Base-by-base conservation (phyloP, 2,113 vertebrate genomes). In the Desmodus rotundus region DNA sequence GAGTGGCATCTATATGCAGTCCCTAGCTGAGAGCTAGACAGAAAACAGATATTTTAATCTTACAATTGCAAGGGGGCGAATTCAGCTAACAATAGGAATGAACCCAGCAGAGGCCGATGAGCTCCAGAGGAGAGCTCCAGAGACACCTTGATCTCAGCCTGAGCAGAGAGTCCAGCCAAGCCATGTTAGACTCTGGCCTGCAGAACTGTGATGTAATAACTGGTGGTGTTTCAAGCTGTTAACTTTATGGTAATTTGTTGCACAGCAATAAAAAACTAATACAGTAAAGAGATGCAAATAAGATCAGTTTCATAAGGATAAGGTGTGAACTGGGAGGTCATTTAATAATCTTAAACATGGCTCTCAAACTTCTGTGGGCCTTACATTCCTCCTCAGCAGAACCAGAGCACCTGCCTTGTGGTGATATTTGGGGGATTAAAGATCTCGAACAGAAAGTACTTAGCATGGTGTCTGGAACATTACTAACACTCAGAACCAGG, bases 111-210 rank as follows among this genome's bases (percentile, higher is more conserved):
- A 63, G 14, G 43, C 38, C 50, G 4, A 67, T 4, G 31, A 16
- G 14, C 56, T 70, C 33, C 3, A 8, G 85, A 54, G 19, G 50
- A 41, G 17, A 73, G 31, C 0, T 12, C 0, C 0, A 13, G 4
- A 0, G 1, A 33, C 38, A 50, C 12, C n/a, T 41, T 17, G 7
- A 72, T 33, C 31, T 50, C 24, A 85, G 54, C 63, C 26, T 19
- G 56, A 90, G 45, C 31, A 36, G 28, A 41, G 20, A 89, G 73
- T 2, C 20, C 54, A 16, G 50, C 33, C n/a, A 0, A 7, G 2
- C 1, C 1, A 12, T 24, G n/a, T 2, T 1, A 19, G 47, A 63
- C 41, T 36, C 58, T 19, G 72, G 92, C 65, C 26, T 31, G 5
- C 20, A 45, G 65, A 31, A 67, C 52, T 73, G 10, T 52, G 67